phyloP scores from a whole-genome alignment of 37 sponge, comb jelly and placozoan genomes.

The Ianthella basta region DNA sequence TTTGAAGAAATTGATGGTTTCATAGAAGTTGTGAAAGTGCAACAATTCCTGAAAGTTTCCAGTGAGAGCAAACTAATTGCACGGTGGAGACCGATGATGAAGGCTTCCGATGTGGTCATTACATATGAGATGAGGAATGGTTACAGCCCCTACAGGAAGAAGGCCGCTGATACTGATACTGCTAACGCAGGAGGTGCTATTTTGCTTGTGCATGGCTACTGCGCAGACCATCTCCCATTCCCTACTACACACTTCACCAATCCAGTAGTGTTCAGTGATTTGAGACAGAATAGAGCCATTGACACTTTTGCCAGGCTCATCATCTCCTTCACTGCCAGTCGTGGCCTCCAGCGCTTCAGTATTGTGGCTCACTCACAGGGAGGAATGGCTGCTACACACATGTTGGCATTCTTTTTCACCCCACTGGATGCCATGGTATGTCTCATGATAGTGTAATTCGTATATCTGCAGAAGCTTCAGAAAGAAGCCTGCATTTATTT shows the following conservation, averaged over 20 bases:
- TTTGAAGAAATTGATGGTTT: background rate
- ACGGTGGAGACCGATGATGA: slow-evolving; percentile 1
- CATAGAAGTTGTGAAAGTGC: background rate
- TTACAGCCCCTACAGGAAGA: slow-evolving; percentile 3
- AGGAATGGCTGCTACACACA: slow-evolving; percentile 31
- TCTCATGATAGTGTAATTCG: background rate
- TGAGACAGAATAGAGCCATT: background rate
- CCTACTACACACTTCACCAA: slow-evolving; percentile 21
- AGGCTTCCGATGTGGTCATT: background rate
- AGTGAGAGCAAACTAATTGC: background rate
- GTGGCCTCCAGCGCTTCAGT: slow-evolving; percentile 8
- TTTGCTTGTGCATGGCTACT: slow-evolving; percentile 47
- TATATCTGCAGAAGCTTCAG: background rate
- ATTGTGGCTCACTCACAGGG: slow-evolving; percentile 55
- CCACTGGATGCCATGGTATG: slow-evolving; percentile 26
- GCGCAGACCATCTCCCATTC: slow-evolving; percentile 21
- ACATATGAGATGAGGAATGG: slow-evolving; percentile 27
- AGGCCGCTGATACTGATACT: background rate
- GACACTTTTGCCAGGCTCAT: slow-evolving; percentile 24
- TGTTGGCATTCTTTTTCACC: slow-evolving; percentile 15
- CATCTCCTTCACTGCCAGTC: background rate
- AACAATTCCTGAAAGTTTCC: background rate
- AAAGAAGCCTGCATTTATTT: too few species aligned
- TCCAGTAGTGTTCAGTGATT: slow-evolving; percentile 14
- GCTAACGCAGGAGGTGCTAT: background rate